Evolutionary conservation across 1,140 invertebrate genomes (phyloP), one percentile per base, ranked within the genome.

Genomic region (Charaxes varanes): DNA sequence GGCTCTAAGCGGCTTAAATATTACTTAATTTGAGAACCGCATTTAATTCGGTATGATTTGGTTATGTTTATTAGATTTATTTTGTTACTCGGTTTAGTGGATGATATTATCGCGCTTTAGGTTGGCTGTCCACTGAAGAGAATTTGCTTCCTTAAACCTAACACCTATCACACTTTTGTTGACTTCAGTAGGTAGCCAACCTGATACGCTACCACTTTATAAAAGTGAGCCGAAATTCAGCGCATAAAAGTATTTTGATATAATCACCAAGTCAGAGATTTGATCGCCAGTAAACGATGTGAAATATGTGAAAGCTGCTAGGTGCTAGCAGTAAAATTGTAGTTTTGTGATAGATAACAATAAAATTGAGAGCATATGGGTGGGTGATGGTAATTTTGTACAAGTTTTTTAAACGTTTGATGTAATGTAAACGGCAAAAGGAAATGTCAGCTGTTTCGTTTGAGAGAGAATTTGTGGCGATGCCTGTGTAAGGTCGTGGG

Each of bases 301-400:
- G 56, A 57, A 70, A 36, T 53, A 53, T 72, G 69, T 78, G 71
- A 81, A 56, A 69, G 43, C 72, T 82, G 79, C 76, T 74, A 80
- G 78, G 32, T 63, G 63, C 78, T 83, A 67, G 79, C 79, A 79
- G 72, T 76, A 77, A 69, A 83, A 80, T 78, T 61, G 73, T 61
- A 49, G 62, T 80, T 70, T 77, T 82, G 74, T 80, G 74, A 79
- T 83, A 82, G 59, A 51, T 65, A n/a, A 72, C 74, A 82, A 82
- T 82, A 65, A 69, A 79, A 82, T 82, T 79, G 78, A 68, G 35
- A 70, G 70, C 65, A 66, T 65, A 67, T 59, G 47, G 53, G 59
- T 63, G 56, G 54, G 53, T 72, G 54, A 67, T 62, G 34, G 58
- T 69, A 68, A 68, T 79, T 74, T 80, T 74, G 60, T 74, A 80